Percentiles rank a stretch among this genome's conserved stretches.
Conservation (phyloP, 2,888 invertebrate genomes). For the Drosophila stalkeri region DNA sequence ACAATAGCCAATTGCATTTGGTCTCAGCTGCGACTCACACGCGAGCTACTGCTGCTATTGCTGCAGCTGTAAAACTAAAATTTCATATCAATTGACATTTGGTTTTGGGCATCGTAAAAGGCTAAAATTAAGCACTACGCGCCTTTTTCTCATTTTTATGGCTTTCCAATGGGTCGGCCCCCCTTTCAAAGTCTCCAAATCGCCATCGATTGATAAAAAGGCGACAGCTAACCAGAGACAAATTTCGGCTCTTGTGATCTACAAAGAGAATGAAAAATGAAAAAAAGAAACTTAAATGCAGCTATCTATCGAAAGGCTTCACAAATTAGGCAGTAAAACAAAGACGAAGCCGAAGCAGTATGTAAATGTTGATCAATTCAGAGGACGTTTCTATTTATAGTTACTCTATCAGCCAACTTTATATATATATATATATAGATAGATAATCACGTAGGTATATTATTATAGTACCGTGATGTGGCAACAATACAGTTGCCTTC, state of each 20-base stretch:
- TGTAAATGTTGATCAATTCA: slow-evolving; percentile 45
- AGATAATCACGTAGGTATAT: slow-evolving; percentile 21
- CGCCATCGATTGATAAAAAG: slow-evolving; percentile 34
- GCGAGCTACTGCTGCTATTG: slow-evolving; percentile 63
- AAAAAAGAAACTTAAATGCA: background rate
- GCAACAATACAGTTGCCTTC: slow-evolving; percentile 51
- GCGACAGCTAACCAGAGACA: slow-evolving; percentile 27
- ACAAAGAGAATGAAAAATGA: background rate
- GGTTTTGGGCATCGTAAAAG: slow-evolving; percentile 72
- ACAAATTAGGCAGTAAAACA: slow-evolving; percentile 43
- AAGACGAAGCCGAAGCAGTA: slow-evolving; percentile 23
- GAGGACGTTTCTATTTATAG: slow-evolving; percentile 45
- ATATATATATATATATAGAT: background rate
- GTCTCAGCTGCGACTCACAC: slow-evolving; percentile 65
- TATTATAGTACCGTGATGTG: slow-evolving; percentile 60
- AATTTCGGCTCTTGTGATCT: slow-evolving; percentile 52
- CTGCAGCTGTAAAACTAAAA: slow-evolving; percentile 72
- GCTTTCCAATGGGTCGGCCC: slow-evolving; percentile 54
- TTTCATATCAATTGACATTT: slow-evolving; percentile 81
- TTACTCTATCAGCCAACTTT: background rate
- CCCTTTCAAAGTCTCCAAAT: background rate
- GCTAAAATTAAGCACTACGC: slow-evolving; percentile 64
- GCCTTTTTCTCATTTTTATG: slow-evolving; percentile 59
- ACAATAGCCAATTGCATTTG: slow-evolving; percentile 79
- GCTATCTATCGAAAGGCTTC: slow-evolving; percentile 16